Evolutionary conservation across 2,113 vertebrate species (phyloP).

Genomic region (Promerops cafer): DNA sequence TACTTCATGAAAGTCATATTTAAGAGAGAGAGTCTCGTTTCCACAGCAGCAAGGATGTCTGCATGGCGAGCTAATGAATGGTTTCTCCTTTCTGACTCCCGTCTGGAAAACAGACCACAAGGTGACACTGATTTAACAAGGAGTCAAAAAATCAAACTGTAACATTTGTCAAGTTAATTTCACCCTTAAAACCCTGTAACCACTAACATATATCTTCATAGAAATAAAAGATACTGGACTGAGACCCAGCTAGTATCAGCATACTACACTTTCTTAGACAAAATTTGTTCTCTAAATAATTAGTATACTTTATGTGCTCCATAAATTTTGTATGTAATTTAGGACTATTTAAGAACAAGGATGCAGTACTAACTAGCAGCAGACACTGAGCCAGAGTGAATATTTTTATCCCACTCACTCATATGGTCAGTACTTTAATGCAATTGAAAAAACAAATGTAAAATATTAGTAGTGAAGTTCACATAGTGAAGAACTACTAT

Average conservation of each 20-base stretch:
- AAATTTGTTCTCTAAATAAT: neutral
- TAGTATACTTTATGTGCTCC: neutral
- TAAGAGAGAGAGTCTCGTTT: constrained; percentile 92
- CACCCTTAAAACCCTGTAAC: neutral
- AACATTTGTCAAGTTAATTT: neutral
- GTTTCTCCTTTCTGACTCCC: constrained; percentile 95
- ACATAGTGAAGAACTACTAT: neutral
- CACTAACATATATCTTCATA: neutral
- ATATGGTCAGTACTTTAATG: neutral
- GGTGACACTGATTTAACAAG: neutral
- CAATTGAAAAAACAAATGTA: neutral
- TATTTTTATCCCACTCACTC: neutral
- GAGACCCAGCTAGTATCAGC: neutral
- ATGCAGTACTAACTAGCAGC: neutral
- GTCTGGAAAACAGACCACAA: constrained; percentile 68
- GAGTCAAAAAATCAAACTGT: neutral
- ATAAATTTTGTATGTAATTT: neutral
- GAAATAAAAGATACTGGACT: neutral
- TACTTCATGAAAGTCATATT: constrained; percentile 99
- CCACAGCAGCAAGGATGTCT: constrained; percentile 96
- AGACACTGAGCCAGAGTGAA: neutral
- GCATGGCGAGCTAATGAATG: constrained; percentile 96
- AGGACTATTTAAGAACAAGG: neutral
- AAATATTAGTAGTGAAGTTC: neutral
- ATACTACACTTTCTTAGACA: neutral